phyloP scores from a whole-genome alignment of 2,797 vertebrate genomes.

The Merluccius polli region DNA sequence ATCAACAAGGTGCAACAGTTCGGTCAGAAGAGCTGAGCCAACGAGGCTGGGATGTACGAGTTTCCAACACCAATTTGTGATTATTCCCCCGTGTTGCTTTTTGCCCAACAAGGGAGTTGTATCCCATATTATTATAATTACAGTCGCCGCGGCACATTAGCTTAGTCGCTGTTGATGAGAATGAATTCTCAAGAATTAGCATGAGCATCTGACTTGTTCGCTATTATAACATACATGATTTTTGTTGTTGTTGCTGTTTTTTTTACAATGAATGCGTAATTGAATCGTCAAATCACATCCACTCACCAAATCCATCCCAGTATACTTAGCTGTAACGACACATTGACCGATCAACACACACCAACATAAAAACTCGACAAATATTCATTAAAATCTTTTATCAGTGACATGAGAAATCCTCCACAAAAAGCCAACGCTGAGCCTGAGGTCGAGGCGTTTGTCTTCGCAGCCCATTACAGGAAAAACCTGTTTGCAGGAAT shows the following conservation, averaged over 20 bases:
- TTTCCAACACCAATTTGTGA: slow-evolving; percentile 54
- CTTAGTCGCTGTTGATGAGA: slow-evolving; percentile 57
- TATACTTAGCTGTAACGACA: slow-evolving; percentile 13
- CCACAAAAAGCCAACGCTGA: slow-evolving; percentile 28
- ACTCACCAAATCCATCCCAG: neutral
- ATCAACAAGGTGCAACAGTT: slow-evolving; percentile 51
- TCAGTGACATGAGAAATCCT: slow-evolving; percentile 23
- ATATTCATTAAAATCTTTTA: slow-evolving; percentile 14
- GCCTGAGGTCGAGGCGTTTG: slow-evolving; percentile 57
- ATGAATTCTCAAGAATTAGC: slow-evolving; percentile 58
- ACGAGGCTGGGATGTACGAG: slow-evolving; percentile 59
- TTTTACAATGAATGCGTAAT: slow-evolving; percentile 1
- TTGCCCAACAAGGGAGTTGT: slow-evolving; percentile 57
- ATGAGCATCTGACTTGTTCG: slow-evolving; percentile 28
- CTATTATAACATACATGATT: neutral
- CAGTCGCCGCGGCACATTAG: slow-evolving; percentile 63
- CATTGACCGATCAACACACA: slow-evolving; percentile 32
- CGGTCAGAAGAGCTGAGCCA: slow-evolving; percentile 47
- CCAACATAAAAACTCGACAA: slow-evolving; percentile 32
- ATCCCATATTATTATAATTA: slow-evolving; percentile 69
- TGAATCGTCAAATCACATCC: slow-evolving; percentile 21
- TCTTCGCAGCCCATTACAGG: slow-evolving; percentile 65
- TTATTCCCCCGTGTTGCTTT: slow-evolving; percentile 54
- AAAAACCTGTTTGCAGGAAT: slow-evolving; percentile 64
- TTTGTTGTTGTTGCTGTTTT: slow-evolving; percentile 18